Evolutionary conservation across 2,888 invertebrate species (phyloP).

Genomic region (Orgyia antiqua): DNA sequence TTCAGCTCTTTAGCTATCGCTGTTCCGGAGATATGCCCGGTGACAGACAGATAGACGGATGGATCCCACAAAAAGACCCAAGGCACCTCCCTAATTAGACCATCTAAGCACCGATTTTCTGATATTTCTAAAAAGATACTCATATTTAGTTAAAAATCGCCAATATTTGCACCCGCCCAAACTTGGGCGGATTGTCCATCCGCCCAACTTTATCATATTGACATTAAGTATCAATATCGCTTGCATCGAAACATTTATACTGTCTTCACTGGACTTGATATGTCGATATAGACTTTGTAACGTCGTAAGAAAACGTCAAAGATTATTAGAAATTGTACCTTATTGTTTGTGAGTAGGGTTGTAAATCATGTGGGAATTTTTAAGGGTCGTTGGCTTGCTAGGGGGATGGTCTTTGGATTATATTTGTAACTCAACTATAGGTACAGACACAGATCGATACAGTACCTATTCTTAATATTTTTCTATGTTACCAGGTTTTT

Average conservation of each 20-base stretch:
- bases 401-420: constrained; percentile 43
- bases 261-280: constrained; percentile 63
- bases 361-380: constrained; percentile 20
- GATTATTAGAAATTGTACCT: constrained; percentile 50
- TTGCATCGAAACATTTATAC: constrained; percentile 46
- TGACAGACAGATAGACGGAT: no score
- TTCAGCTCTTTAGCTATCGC: no score
- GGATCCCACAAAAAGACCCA: no score
- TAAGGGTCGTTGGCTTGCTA: constrained; percentile 49
- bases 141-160: constrained; percentile 51
- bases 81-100: no score
- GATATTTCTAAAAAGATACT: constrained; percentile 38
- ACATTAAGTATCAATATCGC: constrained; percentile 57
- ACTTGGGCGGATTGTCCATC: constrained; percentile 59
- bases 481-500: constrained; percentile 27
- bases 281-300: constrained; percentile 56
- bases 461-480: constrained; percentile 53
- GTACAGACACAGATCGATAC: constrained; percentile 64
- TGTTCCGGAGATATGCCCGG: no score
- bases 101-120: no score
- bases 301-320: constrained; percentile 54
- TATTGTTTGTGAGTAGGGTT: constrained; percentile 33
- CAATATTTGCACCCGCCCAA: constrained; percentile 70
- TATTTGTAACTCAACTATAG: constrained; percentile 69
- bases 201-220: constrained; percentile 32